Conservation (phyloP, 1,140 invertebrate species). For the Onthophagus taurus region DNA sequence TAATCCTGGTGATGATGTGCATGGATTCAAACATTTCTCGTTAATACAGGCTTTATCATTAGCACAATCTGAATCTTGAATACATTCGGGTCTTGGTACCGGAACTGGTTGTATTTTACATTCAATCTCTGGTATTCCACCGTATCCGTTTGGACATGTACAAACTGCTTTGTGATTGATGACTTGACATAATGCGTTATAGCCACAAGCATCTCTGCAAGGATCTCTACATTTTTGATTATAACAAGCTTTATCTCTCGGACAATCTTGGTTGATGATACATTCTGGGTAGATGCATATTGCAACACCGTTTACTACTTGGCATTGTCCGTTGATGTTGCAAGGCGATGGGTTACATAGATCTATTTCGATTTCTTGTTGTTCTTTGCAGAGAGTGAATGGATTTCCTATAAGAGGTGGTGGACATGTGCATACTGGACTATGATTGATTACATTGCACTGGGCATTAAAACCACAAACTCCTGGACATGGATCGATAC, state of each 20-base stretch:
- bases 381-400: conserved; percentile 55
- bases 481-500: conserved; percentile 63
- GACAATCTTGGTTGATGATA: conserved; percentile 74
- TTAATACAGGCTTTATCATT: conserved; percentile 78
- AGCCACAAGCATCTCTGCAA: conserved; percentile 68
- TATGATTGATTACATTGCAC: conserved; percentile 67
- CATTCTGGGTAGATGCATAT: conserved; percentile 77
- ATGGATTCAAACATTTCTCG: conserved; percentile 68
- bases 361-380: conserved; percentile 44
- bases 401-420: conserved; percentile 63
- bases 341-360: conserved; percentile 76
- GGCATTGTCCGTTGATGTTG: conserved; percentile 67
- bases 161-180: conserved; percentile 75
- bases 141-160: conserved; percentile 66
- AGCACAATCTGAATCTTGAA: conserved; percentile 67
- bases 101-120: conserved; percentile 47
- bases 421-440: conserved; percentile 69
- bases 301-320: conserved; percentile 56
- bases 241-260: conserved; percentile 69
- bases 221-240: conserved; percentile 73
- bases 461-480: conserved; percentile 58
- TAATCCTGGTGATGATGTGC: conserved; percentile 47
- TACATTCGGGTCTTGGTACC: conserved; percentile 65
- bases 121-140: conserved; percentile 68
- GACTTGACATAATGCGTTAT: conserved; percentile 75